phyloP scores from a whole-genome alignment of 2,797 vertebrate species.

The Loris lydekkerianus region DNA sequence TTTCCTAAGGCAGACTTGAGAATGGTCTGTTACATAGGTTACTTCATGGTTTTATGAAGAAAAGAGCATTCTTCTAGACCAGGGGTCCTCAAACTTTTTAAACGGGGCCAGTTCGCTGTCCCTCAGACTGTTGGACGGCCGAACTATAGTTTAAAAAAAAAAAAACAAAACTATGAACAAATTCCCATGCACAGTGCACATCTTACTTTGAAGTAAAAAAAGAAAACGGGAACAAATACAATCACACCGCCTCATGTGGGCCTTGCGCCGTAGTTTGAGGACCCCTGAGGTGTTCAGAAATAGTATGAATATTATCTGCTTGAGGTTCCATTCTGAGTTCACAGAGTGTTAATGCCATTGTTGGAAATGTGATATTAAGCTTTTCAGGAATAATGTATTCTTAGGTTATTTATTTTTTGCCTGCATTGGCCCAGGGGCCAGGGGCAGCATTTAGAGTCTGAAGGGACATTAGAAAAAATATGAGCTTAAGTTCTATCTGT shows the following conservation, averaged over 20 bases:
- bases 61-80: background rate
- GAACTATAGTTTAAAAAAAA: no score
- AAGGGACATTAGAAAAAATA: background rate
- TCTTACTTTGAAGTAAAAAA: no score
- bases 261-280: no score
- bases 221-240: no score
- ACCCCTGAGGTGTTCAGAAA: background rate
- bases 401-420: conserved; percentile 14
- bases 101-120: no score
- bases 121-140: no score
- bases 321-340: conserved; percentile 37
- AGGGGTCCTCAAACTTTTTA: no score
- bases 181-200: no score
- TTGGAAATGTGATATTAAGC: background rate
- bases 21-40: background rate
- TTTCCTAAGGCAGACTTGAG: background rate
- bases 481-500: background rate
- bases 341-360: background rate
- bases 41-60: background rate
- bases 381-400: conserved; percentile 42
- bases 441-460: background rate
- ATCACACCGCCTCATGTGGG: no score
- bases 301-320: background rate
- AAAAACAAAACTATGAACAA: no score
- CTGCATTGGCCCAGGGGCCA: background rate